These are phyloP conservation scores for Toxotes jaculatrix DNA, from an alignment of 2,113 vertebrate genomes.

Conservation along the genomic window DNA sequence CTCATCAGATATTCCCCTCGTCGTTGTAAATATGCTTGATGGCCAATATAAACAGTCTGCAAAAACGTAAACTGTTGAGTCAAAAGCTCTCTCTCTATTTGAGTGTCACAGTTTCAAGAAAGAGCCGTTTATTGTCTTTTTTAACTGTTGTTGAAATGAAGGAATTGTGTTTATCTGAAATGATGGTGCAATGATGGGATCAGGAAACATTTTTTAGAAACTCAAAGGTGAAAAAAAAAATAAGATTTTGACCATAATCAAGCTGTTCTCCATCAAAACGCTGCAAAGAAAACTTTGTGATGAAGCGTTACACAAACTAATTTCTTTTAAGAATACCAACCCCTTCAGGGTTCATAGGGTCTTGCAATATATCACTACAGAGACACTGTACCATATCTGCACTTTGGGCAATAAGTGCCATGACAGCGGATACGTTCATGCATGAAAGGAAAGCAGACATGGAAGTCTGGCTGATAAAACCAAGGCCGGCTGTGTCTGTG, in stretches of 20 bases:
- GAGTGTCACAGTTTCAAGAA: constrained; percentile 17
- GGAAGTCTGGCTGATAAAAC: constrained; percentile 55
- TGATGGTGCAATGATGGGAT: background rate
- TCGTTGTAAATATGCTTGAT: constrained; percentile 45
- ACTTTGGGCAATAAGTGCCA: constrained; percentile 6
- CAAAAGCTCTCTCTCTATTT: background rate
- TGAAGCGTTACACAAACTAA: background rate
- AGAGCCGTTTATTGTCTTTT: background rate
- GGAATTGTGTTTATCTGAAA: constrained; percentile 6
- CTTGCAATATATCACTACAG: constrained; percentile 3
- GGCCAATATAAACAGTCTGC: constrained; percentile 57
- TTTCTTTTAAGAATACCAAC: background rate
- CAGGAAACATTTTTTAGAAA: constrained; percentile 29
- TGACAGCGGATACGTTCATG: constrained; percentile 40
- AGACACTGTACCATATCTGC: background rate
- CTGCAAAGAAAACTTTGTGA: background rate
- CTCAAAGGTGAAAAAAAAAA: background rate
- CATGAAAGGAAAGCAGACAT: constrained; percentile 52
- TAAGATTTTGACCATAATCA: no score
- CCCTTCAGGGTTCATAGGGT: background rate
- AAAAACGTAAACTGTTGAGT: constrained; percentile 44
- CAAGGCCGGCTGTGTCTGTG: constrained; percentile 20
- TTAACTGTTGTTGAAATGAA: constrained; percentile 35
- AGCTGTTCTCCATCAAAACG: no score
- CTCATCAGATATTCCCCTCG: constrained; percentile 48